These are phyloP conservation scores for Chalcosyrphus nemorum DNA, from an alignment of 2,888 invertebrate genomes.

Conservation along the genomic window DNA sequence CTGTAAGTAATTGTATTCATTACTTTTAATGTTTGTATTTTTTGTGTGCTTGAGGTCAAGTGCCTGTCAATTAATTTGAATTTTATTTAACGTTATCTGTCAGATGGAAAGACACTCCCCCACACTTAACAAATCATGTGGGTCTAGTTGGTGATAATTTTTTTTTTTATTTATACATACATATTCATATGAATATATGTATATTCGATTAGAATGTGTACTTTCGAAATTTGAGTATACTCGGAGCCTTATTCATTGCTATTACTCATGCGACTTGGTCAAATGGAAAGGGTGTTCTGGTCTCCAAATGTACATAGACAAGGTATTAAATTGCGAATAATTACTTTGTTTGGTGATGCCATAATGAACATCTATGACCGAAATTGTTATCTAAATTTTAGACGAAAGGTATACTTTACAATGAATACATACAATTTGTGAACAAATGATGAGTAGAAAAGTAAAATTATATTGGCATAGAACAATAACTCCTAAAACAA, in stretches of 20 bases:
- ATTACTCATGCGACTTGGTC: background rate
- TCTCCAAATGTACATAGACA: too few relatives aligned
- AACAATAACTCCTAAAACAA: too few relatives aligned
- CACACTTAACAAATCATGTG: background rate
- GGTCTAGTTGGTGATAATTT: conserved; percentile 20
- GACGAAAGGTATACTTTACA: too few relatives aligned
- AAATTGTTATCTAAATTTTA: too few relatives aligned
- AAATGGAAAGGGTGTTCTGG: conserved; percentile 1
- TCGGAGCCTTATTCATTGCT: conserved; percentile 13
- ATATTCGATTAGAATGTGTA: too few relatives aligned
- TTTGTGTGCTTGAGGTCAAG: conserved; percentile 33
- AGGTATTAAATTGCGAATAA: background rate
- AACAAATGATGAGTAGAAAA: too few relatives aligned
- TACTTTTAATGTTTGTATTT: background rate
- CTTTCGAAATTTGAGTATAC: background rate
- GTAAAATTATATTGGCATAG: too few relatives aligned
- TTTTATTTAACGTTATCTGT: conserved; percentile 28
- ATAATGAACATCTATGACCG: too few relatives aligned
- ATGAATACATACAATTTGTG: too few relatives aligned
- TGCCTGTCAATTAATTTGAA: conserved; percentile 42
- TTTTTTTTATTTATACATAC: background rate
- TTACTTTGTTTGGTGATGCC: too few relatives aligned
- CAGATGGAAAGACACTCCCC: conserved; percentile 38
- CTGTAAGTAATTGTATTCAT: conserved; percentile 7
- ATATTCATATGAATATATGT: too few relatives aligned